phyloP scores from a whole-genome alignment of 1,140 invertebrate species.

The Brachionus manjavacas region DNA sequence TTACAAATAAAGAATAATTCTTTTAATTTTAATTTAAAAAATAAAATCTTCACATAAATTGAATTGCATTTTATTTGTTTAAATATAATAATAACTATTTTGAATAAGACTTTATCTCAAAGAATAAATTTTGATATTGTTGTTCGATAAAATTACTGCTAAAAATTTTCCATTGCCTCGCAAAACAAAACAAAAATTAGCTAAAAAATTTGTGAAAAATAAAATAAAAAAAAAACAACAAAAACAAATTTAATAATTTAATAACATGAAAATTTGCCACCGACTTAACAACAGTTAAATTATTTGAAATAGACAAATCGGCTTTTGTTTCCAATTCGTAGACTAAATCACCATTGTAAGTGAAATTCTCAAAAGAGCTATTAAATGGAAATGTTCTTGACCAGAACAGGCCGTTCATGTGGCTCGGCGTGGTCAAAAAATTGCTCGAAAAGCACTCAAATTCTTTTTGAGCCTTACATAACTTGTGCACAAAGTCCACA shows the following conservation, averaged over 20 bases:
- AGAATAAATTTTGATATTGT: neutral
- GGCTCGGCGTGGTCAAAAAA: neutral
- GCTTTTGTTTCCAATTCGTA: neutral
- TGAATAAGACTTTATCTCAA: neutral
- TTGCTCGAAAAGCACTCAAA: neutral
- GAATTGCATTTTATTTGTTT: too few relatives aligned
- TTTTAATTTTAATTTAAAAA: too few relatives aligned
- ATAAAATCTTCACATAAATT: too few relatives aligned
- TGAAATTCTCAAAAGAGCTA: neutral
- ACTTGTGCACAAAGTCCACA: neutral
- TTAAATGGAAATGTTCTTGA: slow-evolving; percentile 1
- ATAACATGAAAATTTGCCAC: neutral
- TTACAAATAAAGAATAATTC: too few relatives aligned
- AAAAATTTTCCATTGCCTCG: neutral
- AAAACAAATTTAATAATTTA: neutral
- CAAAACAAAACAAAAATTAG: neutral
- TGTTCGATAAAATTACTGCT: neutral
- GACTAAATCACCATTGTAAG: neutral
- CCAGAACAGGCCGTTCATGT: neutral
- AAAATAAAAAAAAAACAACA: neutral
- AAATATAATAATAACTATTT: too few relatives aligned
- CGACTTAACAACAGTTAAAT: neutral
- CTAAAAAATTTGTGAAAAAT: neutral
- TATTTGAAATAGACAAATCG: neutral
- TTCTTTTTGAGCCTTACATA: neutral